These are phyloP conservation scores for Acromyrmex charruanus DNA, from an alignment of 1,140 invertebrate species.

Conservation along the genomic window DNA sequence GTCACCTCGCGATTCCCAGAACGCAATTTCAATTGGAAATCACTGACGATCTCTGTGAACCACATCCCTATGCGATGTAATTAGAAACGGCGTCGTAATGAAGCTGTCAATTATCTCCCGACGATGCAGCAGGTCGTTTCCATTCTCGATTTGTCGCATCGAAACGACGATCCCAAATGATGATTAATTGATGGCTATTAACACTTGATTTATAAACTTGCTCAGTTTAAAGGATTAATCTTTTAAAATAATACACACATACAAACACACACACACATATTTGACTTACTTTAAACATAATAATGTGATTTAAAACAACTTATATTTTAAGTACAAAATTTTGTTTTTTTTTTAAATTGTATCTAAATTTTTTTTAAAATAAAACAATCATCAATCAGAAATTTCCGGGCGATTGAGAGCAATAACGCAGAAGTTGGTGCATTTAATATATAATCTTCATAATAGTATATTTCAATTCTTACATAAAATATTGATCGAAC, in stretches of 20 bases:
- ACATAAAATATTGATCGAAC: no score
- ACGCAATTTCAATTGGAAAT: conserved; percentile 62
- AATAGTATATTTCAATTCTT: no score
- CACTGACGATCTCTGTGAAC: conserved; percentile 41
- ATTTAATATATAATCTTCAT: no score
- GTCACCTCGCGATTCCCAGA: conserved; percentile 38
- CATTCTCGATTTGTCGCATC: conserved; percentile 40
- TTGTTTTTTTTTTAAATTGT: not conserved
- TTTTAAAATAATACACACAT: not conserved
- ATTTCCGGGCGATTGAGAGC: no score
- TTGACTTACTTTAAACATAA: not conserved
- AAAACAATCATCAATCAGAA: not conserved
- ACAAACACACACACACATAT: not conserved
- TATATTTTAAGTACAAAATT: not conserved
- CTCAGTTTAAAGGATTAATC: not conserved
- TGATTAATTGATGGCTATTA: conserved; percentile 34
- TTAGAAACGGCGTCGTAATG: conserved; percentile 60
- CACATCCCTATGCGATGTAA: conserved; percentile 50
- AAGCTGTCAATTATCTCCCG: conserved; percentile 56
- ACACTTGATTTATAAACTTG: conserved; percentile 12
- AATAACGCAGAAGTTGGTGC: no score
- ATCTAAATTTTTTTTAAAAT: not conserved
- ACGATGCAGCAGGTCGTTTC: conserved; percentile 41
- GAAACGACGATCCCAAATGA: conserved; percentile 11
- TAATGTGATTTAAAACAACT: not conserved